Percentiles rank a stretch among this genome's conserved stretches.
Evolutionary conservation across 2,888 invertebrate genomes (phyloP).

Genomic region (Eupithecia subfuscata): DNA sequence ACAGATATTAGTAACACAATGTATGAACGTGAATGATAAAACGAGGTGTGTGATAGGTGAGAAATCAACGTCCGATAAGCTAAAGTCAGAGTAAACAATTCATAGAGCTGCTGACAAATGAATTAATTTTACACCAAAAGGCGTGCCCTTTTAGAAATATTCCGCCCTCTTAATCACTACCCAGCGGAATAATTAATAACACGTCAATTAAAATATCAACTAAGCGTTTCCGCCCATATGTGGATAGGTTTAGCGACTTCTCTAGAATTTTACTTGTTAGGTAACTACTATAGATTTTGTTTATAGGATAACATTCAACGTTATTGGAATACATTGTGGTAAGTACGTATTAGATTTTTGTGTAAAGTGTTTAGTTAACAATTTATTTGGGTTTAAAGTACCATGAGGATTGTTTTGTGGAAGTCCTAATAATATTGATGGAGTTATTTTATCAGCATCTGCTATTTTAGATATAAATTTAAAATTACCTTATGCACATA

Average conservation of each 20-base stretch:
- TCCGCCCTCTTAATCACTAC: conserved; percentile 78
- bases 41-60: conserved; percentile 47
- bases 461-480: background rate
- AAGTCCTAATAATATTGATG: background rate
- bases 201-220: conserved; percentile 80
- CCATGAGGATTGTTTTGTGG: background rate
- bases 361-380: background rate
- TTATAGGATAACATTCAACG: background rate
- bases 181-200: conserved; percentile 77
- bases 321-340: background rate
- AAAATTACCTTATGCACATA: background rate
- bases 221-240: conserved; percentile 70
- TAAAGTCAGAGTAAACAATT: conserved; percentile 12
- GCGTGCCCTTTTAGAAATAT: conserved; percentile 70
- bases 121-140: conserved; percentile 61
- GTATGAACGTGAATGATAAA: conserved; percentile 44
- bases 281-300: conserved; percentile 25
- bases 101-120: conserved; percentile 46
- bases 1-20: conserved; percentile 41
- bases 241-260: conserved; percentile 51
- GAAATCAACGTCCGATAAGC: conserved; percentile 64
- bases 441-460: background rate
- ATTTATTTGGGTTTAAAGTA: background rate
- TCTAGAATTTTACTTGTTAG: conserved; percentile 38
- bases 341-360: background rate